Base-by-base conservation (phyloP, 2,113 vertebrate genomes). In the Archilochus colubris region DNA sequence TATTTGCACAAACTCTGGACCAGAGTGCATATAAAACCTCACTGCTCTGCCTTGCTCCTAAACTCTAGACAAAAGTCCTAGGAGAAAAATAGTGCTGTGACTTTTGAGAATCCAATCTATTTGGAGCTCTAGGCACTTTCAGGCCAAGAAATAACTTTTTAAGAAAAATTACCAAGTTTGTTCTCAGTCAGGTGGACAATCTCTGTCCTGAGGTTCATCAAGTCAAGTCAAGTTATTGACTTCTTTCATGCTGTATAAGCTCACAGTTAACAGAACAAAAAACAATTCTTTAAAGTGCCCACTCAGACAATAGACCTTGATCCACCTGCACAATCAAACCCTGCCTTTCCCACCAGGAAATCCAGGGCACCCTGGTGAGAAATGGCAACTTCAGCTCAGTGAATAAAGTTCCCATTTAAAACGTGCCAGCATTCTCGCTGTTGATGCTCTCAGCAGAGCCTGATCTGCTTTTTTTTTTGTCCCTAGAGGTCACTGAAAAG, bases 401-500 rank as follows among this genome's bases (percentile, higher is more conserved):
- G 11, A 68, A 51, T 0, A 43, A 33, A 30, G 33, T 28, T 86
- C n/a, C 72, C 22, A 6, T 43, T 68, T 19, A 19, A 28, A 69
- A 50, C 0, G 1, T 20, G 11, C 36, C 20, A 12, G 10, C 24
- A 9, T 28, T 67, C 48, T 33, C 25, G 17, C 44, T 23, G 12
- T 14, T n/a, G 38, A 46, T 5, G 58, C 31, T 75, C 33, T 61
- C 72, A 50, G 21, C 62, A 51, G 48, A 61, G 54, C 27, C 27
- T n/a, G 55, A 46, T 64, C 30, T 78, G 44, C 22, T 63, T 12
- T 20, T 40, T 40, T 40, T 40, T 51, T 25, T 50, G 61, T 63
- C 72, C 72, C 82, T 74, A 64, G 82, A 79, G 67, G 61, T 89
- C 82, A 86, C 77, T 69, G 67, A 73, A 79, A 82, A 92, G 57